A percentile compares a stretch with the other conserved stretches of the same genome.
Evolutionary conservation across 2,888 invertebrate genomes (phyloP).

Genomic region (Melieria crassipennis): DNA sequence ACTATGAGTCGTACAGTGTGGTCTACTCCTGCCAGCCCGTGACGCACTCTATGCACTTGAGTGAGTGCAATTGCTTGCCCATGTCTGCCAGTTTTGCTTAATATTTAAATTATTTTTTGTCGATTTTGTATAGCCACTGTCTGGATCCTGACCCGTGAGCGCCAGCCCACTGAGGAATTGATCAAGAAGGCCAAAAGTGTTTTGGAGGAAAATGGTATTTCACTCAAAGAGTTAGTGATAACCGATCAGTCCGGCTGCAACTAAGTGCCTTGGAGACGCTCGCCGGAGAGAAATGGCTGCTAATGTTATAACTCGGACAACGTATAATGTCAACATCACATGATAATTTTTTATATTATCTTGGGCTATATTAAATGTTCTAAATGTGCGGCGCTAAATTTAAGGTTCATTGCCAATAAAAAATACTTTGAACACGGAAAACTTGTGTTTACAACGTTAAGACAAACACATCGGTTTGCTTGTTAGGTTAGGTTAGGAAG

Average conservation of each 20-base stretch:
- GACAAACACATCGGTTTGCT: too few species aligned
- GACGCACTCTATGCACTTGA: constrained; percentile 24
- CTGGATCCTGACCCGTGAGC: constrained; percentile 48
- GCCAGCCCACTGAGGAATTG: constrained; percentile 27
- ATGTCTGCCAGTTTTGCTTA: background rate
- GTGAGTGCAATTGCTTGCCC: constrained; percentile 34
- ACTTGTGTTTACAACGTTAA: too few species aligned
- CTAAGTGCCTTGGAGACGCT: background rate
- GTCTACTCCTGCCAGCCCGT: constrained; percentile 69
- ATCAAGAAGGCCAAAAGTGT: constrained; percentile 31
- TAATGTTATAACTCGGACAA: too few species aligned
- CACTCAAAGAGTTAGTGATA: constrained; percentile 34
- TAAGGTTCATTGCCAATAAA: too few species aligned
- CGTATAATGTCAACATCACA: too few species aligned
- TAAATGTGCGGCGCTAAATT: too few species aligned
- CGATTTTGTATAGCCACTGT: constrained; percentile 34
- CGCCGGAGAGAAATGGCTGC: too few species aligned
- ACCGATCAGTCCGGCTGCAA: constrained; percentile 43
- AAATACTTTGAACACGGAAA: too few species aligned
- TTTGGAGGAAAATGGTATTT: constrained; percentile 36
- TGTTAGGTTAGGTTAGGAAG: too few species aligned
- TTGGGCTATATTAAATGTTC: too few species aligned
- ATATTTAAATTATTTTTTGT: background rate
- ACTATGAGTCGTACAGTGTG: constrained; percentile 70
- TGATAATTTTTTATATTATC: too few species aligned